Base-by-base conservation (phyloP, 2,888 invertebrate species). In the Eristalis intricaria region DNA sequence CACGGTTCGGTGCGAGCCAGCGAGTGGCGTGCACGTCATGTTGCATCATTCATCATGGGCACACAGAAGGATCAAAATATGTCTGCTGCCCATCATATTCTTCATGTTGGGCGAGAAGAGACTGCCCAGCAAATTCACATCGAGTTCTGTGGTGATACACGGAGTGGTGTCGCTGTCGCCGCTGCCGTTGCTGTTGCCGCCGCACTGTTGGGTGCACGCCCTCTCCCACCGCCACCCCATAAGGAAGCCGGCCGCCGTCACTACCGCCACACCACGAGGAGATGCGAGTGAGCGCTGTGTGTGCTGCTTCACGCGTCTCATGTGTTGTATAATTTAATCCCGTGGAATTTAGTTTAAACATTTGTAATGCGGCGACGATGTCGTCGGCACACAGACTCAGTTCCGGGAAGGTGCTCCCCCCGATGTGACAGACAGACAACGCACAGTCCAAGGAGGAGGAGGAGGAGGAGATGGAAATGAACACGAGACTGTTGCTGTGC, bases 31-130 rank as follows among this genome's bases (percentile, higher is more conserved):
- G 76, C 80, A 84, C 66, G 87, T 80, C 87, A 84, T 87, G 87
- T 87, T 87, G 84, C 84, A 87, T 87, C 87, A 87, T 87, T 87
- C 87, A 87, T 87, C 84, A 84, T 84, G 73, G 60, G 71, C 63
- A 76, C 76, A 87, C 87, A 87, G 87, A 87, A 84, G 87, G 87
- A 87, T 87, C 87, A 87, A 87, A 87, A 87, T 87, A 84, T 87
- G 87, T 87, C 87, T 84, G 75, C 71, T 87, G 75, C 79, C 76
- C 79, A 79, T 87, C 87, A 87, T 87, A 87, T 87, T 87, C 87
- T 68, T 80, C 78, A 19, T 50, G 50, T 50, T 19, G 77, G 63
- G 64, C 73, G 68, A 66, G 68, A 60, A 43, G 64, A 26, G 29
- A 74, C 35, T 32, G 43, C 65, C 61, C 68, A 69, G 63, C 81